These are phyloP conservation scores for Lepidurus packardi DNA, from an alignment of 1,140 invertebrate genomes.

Conservation along the genomic window DNA sequence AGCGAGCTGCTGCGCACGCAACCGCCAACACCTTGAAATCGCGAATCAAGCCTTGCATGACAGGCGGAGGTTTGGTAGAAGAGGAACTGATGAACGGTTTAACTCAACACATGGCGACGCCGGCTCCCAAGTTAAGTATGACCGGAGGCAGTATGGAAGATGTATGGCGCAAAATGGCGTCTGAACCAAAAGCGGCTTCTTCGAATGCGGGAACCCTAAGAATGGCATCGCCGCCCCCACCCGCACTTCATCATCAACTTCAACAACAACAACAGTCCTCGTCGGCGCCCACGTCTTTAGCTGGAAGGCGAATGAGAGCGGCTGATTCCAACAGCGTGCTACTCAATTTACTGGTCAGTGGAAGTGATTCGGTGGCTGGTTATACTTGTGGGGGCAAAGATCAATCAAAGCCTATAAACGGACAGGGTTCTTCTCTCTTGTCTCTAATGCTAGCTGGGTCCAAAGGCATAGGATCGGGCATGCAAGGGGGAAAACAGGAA, in stretches of 20 bases:
- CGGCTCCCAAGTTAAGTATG: constrained; percentile 43
- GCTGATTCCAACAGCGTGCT: constrained; percentile 61
- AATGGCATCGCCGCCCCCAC: not conserved
- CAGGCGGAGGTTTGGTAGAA: not conserved
- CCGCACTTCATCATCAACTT: constrained; percentile 34
- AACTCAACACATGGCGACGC: constrained; percentile 38
- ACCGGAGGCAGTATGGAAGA: constrained; percentile 37
- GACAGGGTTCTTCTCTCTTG: constrained; percentile 33
- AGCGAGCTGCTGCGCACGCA: not conserved
- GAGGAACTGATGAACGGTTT: not conserved
- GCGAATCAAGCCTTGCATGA: not conserved
- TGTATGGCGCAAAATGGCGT: constrained; percentile 38
- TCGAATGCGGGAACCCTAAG: constrained; percentile 39
- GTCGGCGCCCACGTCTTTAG: constrained; percentile 36
- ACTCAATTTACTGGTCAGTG: constrained; percentile 84
- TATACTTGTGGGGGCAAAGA: constrained; percentile 68
- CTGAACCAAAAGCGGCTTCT: constrained; percentile 40
- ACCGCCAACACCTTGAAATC: not conserved
- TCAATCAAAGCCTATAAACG: constrained; percentile 46
- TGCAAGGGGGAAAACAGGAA: constrained; percentile 36
- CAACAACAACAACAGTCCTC: constrained; percentile 43
- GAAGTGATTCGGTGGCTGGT: constrained; percentile 82
- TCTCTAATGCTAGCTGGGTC: constrained; percentile 29
- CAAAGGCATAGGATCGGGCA: constrained; percentile 34
- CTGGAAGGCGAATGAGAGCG: constrained; percentile 32